Percentiles rank a stretch among this genome's conserved stretches.
phyloP scores from a whole-genome alignment of 2,888 invertebrate genomes.

The Itoplectis maculator region DNA sequence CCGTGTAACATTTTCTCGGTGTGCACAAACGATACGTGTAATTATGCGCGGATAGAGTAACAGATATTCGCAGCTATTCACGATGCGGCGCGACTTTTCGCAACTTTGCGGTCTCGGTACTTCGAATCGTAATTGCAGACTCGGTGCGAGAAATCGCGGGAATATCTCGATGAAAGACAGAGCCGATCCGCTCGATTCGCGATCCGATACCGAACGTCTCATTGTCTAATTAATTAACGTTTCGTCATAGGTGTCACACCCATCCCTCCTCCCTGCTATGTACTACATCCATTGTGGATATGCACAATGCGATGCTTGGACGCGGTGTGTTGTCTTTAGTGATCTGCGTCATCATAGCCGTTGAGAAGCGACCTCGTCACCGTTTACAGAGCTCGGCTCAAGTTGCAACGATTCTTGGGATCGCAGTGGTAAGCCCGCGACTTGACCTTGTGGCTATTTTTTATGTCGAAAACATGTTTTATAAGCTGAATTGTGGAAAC shows the following conservation, averaged over 20 bases:
- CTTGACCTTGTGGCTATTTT: too few relatives aligned
- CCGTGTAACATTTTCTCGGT: not conserved
- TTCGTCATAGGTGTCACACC: constrained; percentile 9
- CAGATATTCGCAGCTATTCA: constrained; percentile 2
- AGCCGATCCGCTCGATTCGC: not conserved
- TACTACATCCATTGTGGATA: constrained; percentile 29
- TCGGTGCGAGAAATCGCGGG: not conserved
- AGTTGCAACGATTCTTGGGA: too few relatives aligned
- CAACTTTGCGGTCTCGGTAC: constrained; percentile 6
- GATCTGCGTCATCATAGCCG: not conserved
- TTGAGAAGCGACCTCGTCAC: constrained; percentile 52
- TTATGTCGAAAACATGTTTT: too few relatives aligned
- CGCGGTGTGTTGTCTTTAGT: not conserved
- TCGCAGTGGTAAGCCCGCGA: too few relatives aligned
- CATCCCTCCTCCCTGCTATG: constrained; percentile 3
- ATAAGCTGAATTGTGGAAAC: too few relatives aligned
- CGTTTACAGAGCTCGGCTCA: constrained; percentile 16
- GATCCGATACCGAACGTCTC: not conserved
- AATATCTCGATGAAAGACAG: not conserved
- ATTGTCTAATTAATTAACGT: constrained; percentile 42
- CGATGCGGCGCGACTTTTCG: not conserved
- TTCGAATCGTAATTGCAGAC: constrained; percentile 4
- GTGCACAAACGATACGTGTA: not conserved
- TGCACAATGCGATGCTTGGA: constrained; percentile 2
- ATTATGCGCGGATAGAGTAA: not conserved